A percentile compares a stretch with the other conserved stretches of the same genome.
phyloP scores from a whole-genome alignment of 2,888 invertebrate species.

The Cetonia aurata region DNA sequence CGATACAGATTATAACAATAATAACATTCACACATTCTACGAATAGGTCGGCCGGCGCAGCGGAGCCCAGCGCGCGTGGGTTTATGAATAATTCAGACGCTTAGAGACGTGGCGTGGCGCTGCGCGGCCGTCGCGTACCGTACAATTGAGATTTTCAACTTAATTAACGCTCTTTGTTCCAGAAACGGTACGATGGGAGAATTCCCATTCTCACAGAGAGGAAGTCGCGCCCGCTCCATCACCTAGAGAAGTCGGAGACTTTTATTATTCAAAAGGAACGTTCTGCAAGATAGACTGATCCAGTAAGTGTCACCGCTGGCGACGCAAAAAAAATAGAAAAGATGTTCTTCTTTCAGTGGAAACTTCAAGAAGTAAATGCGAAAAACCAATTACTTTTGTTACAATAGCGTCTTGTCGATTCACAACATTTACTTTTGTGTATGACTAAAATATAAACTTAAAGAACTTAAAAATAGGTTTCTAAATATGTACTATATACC shows the following conservation, averaged over 20 bases:
- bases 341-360: too few species aligned
- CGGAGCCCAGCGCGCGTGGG: conserved; percentile 19
- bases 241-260: background rate
- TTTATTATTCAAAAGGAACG: background rate
- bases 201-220: conserved; percentile 40
- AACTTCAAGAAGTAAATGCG: too few species aligned
- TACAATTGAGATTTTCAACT: conserved; percentile 37
- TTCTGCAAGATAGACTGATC: conserved; percentile 2
- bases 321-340: too few species aligned
- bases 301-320: background rate
- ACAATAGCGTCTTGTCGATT: too few species aligned
- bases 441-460: too few species aligned
- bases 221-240: conserved; percentile 20
- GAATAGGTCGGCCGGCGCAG: conserved; percentile 7
- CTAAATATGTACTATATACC: too few species aligned
- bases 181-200: conserved; percentile 34
- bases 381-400: too few species aligned
- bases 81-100: conserved; percentile 35
- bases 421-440: too few species aligned
- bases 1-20: conserved; percentile 29
- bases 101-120: conserved; percentile 30
- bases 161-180: conserved; percentile 39
- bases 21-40: conserved; percentile 38
- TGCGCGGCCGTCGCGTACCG: conserved; percentile 26
- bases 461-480: too few species aligned